phyloP scores from a whole-genome alignment of 2,888 invertebrate genomes.

The Chrysolina haemoptera region DNA sequence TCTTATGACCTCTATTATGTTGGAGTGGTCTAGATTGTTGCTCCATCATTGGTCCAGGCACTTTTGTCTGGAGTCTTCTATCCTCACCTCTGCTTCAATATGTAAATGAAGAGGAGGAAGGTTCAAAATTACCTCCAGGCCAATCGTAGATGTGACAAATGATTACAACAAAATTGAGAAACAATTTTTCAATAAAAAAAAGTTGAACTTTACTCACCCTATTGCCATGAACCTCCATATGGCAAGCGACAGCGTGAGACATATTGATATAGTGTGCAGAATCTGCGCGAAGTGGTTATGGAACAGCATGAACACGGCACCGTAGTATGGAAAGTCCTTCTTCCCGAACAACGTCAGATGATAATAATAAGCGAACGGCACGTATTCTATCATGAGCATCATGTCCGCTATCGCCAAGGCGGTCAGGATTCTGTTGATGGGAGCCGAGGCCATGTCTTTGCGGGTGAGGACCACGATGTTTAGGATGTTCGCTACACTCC shows the following conservation, averaged over 20 bases:
- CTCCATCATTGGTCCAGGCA: no score
- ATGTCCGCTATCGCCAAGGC: slow-evolving; percentile 91
- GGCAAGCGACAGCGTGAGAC: slow-evolving; percentile 84
- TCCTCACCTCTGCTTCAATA: no score
- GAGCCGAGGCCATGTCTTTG: slow-evolving; percentile 84
- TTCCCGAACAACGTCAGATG: slow-evolving; percentile 76
- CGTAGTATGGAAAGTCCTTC: slow-evolving; percentile 79
- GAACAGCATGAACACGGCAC: slow-evolving; percentile 83
- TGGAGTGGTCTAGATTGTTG: no score
- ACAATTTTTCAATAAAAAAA: no score
- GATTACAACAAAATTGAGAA: no score
- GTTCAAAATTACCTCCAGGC: no score
- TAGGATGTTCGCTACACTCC: slow-evolving; percentile 87
- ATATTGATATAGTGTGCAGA: slow-evolving; percentile 88
- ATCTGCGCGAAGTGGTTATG: slow-evolving; percentile 88
- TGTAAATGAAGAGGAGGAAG: no score
- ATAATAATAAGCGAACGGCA: slow-evolving; percentile 81
- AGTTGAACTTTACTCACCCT: slow-evolving; percentile 74
- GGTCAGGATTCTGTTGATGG: slow-evolving; percentile 89
- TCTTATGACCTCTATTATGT: no score
- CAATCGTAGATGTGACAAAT: no score
- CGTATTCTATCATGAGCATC: slow-evolving; percentile 90
- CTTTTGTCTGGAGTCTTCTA: no score
- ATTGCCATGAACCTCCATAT: slow-evolving; percentile 91
- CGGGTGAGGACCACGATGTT: slow-evolving; percentile 91